phyloP scores from a whole-genome alignment of 2,797 vertebrate genomes.

The Hozukius guyotensis region DNA sequence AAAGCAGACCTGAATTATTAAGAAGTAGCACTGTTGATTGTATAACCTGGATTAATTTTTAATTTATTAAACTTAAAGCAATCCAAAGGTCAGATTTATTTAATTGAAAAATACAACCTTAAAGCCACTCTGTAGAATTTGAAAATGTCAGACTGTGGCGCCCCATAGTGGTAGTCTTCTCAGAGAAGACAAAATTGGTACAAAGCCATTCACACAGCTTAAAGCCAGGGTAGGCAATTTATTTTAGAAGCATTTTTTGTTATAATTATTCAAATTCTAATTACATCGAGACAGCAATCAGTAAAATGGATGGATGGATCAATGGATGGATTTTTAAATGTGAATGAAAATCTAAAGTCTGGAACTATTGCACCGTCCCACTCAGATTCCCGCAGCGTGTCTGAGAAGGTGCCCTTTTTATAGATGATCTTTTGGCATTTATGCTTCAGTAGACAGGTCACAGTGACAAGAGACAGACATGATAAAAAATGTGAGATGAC shows the following conservation, averaged over 20 bases:
- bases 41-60: not conserved
- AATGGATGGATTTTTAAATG: not conserved
- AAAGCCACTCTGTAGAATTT: not conserved
- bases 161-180: not conserved
- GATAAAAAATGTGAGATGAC: not conserved
- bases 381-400: not conserved
- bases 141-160: not conserved
- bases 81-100: no score
- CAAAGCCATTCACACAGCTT: not conserved
- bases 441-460: conserved; percentile 31
- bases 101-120: not conserved
- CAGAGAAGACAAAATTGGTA: not conserved
- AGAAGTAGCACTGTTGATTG: not conserved
- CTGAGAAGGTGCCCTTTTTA: not conserved
- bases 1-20: not conserved
- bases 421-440: conserved; percentile 19
- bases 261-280: no score
- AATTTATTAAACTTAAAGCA: not conserved
- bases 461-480: not conserved
- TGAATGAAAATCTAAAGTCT: not conserved
- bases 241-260: not conserved
- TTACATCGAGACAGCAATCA: not conserved
- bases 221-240: not conserved
- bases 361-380: not conserved
- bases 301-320: not conserved